These are phyloP conservation scores for Kryphioiulus occultus DNA, from an alignment of 2,888 invertebrate species.

Conservation along the genomic window DNA sequence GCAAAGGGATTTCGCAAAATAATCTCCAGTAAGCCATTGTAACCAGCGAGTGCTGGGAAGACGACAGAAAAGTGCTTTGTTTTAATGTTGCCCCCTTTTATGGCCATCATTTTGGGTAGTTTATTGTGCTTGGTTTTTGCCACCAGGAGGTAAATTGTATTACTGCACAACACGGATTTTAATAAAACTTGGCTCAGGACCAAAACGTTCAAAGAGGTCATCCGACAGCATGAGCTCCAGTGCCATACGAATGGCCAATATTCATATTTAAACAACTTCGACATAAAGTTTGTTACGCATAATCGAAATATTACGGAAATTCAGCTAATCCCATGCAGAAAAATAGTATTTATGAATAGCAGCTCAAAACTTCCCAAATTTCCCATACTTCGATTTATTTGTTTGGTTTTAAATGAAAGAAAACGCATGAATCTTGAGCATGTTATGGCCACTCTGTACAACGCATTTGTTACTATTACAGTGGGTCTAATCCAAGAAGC, in stretches of 20 bases:
- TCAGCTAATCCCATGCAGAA: too few species aligned
- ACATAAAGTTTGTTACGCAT: neutral
- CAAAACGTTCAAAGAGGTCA: neutral
- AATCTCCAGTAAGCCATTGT: slow-evolving; percentile 7
- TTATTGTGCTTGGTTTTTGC: slow-evolving; percentile 12
- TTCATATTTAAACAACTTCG: neutral
- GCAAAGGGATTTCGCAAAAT: slow-evolving; percentile 9
- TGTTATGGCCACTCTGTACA: too few species aligned
- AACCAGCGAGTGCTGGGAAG: neutral
- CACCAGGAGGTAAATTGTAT: slow-evolving; percentile 13
- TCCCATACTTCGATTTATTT: too few species aligned
- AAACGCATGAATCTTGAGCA: too few species aligned
- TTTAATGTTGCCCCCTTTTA: neutral
- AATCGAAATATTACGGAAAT: neutral
- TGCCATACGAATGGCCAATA: neutral
- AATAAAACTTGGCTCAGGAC: neutral
- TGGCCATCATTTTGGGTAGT: slow-evolving; percentile 8
- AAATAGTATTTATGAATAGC: too few species aligned
- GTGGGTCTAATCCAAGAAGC: too few species aligned
- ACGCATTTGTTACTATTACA: too few species aligned
- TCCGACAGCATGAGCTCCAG: neutral
- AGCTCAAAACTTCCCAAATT: too few species aligned
- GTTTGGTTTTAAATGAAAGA: too few species aligned
- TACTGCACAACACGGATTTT: neutral
- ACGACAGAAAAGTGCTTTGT: neutral